Conservation (phyloP, 2,888 invertebrate genomes). For the Ennomos fuscantarius region DNA sequence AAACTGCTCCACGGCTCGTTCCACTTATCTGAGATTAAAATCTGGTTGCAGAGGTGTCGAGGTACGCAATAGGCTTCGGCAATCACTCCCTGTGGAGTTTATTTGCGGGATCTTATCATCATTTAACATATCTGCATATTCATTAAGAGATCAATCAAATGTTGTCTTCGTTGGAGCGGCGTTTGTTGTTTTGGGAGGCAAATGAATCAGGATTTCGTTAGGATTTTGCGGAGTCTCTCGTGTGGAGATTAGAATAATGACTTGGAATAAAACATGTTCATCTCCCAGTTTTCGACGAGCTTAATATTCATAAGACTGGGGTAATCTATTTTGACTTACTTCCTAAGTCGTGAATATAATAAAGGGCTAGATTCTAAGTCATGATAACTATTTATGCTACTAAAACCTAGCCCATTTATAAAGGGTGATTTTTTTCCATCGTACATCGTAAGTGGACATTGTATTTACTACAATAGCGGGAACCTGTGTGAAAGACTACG, state of each 20-base stretch:
- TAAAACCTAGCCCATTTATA: too few species aligned
- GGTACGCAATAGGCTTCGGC: conserved; percentile 68
- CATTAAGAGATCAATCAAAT: conserved; percentile 82
- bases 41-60: conserved; percentile 64
- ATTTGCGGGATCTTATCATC: conserved; percentile 77
- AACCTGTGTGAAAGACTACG: too few species aligned
- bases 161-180: conserved; percentile 41
- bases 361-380: too few species aligned
- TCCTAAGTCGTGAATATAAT: too few species aligned
- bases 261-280: conserved; percentile 11
- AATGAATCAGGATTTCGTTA: conserved; percentile 32
- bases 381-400: too few species aligned
- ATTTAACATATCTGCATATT: conserved; percentile 82
- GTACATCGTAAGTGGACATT: too few species aligned
- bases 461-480: too few species aligned
- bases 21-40: conserved; percentile 84
- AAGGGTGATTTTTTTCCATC: too few species aligned
- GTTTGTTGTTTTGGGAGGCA: conserved; percentile 19
- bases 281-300: neutral
- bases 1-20: conserved; percentile 75
- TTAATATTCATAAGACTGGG: conserved; percentile 7
- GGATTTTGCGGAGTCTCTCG: conserved; percentile 19
- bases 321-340: too few species aligned
- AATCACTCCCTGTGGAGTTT: conserved; percentile 81
- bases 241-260: conserved; percentile 26